Conservation (phyloP, 1,140 invertebrate genomes). For the Mamestra configurata region DNA sequence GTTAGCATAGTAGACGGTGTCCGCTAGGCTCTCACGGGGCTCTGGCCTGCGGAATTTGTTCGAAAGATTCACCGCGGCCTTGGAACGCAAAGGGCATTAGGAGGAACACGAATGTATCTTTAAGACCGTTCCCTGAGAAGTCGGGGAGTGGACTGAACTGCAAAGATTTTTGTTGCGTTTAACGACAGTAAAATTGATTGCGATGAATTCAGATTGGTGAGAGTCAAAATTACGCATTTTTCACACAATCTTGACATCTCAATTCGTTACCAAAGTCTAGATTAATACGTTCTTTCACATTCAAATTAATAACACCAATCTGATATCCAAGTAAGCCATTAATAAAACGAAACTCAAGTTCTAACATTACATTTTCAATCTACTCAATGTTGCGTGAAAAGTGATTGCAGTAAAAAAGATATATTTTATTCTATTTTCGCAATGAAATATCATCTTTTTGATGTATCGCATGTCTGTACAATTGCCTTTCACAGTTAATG, state of each 20-base stretch:
- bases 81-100: no score
- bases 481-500: constrained; percentile 18
- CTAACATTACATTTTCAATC: not conserved
- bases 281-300: not conserved
- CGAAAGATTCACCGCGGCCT: no score
- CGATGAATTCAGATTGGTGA: not conserved
- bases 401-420: constrained; percentile 10
- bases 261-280: no score
- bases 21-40: no score
- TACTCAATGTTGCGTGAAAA: constrained; percentile 6
- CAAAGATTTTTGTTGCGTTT: not conserved
- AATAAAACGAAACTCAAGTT: not conserved
- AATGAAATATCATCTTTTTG: constrained; percentile 1
- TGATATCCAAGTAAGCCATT: not conserved
- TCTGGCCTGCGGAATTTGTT: no score
- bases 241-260: no score
- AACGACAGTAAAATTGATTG: no score
- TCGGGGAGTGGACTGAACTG: not conserved
- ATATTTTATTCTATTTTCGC: not conserved
- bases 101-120: no score
- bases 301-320: not conserved
- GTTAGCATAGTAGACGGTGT: no score
- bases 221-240: not conserved
- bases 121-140: not conserved
- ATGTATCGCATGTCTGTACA: constrained; percentile 10